These are phyloP conservation scores for Koerneria pararmatus DNA, from an alignment of 2,888 invertebrate species.

Conservation along the genomic window DNA sequence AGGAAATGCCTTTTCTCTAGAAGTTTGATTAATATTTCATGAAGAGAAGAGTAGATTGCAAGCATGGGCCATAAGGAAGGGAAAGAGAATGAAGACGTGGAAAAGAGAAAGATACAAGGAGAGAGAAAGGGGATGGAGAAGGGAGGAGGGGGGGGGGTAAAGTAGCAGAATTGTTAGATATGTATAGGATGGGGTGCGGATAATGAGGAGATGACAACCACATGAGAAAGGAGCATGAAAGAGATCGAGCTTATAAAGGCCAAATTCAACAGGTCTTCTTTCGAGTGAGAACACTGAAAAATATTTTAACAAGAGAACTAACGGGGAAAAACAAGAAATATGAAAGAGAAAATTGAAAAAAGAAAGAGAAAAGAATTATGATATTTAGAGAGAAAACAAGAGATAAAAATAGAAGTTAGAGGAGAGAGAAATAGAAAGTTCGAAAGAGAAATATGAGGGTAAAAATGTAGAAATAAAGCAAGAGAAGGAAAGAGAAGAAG, in stretches of 20 bases:
- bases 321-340: too few relatives aligned
- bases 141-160: neutral
- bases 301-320: too few relatives aligned
- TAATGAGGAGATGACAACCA: too few relatives aligned
- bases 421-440: neutral
- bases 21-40: neutral
- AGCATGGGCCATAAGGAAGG: too few relatives aligned
- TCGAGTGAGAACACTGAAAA: too few relatives aligned
- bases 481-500: too few relatives aligned
- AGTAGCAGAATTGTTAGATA: neutral
- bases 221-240: too few relatives aligned
- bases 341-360: neutral
- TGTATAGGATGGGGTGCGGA: neutral
- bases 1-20: neutral
- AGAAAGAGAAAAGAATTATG: neutral
- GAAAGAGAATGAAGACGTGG: neutral
- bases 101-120: neutral
- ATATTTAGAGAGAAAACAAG: neutral
- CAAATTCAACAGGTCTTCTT: too few relatives aligned
- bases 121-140: neutral
- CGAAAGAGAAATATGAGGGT: too few relatives aligned
- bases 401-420: conserved; percentile 6
- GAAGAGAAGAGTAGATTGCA: neutral
- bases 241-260: too few relatives aligned
- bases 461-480: too few relatives aligned